These are phyloP conservation scores for Drosophila erecta DNA, from an alignment of 1,140 invertebrate genomes.

Conservation along the genomic window DNA sequence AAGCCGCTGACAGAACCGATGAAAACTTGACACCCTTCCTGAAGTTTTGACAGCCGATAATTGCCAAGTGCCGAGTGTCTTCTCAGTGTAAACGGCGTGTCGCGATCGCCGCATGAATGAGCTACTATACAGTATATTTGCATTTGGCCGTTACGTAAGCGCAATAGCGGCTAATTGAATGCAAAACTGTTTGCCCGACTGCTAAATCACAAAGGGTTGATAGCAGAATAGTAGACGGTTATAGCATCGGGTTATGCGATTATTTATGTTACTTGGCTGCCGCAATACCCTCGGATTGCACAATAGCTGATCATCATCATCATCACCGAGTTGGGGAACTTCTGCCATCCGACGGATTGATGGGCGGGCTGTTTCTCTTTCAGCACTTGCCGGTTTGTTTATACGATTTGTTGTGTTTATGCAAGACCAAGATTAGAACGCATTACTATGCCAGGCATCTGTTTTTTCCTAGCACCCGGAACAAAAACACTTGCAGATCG, in stretches of 20 bases:
- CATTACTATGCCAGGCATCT: conserved; percentile 27
- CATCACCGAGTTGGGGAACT: conserved; percentile 14
- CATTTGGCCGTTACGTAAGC: conserved; percentile 25
- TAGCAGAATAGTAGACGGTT: conserved; percentile 2
- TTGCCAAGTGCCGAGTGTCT: conserved; percentile 20
- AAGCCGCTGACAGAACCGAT: conserved; percentile 41
- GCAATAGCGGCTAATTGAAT: conserved; percentile 27
- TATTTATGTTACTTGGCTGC: conserved; percentile 25
- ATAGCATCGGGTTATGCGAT: conserved; percentile 26
- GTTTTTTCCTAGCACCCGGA: conserved; percentile 20
- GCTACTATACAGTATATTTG: conserved; percentile 36
- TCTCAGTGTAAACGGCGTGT: conserved; percentile 27
- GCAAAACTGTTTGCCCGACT: conserved; percentile 7
- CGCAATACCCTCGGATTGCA: conserved; percentile 8
- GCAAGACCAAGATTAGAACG: conserved; percentile 34
- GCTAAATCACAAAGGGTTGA: conserved; percentile 35
- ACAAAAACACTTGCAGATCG: background rate
- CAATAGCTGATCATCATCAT: conserved; percentile 2
- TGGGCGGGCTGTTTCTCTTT: conserved; percentile 9
- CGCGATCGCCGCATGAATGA: conserved; percentile 36
- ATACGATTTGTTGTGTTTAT: conserved; percentile 35
- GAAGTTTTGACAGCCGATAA: conserved; percentile 36
- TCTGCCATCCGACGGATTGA: conserved; percentile 10
- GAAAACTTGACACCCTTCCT: conserved; percentile 49
- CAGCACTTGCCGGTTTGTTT: conserved; percentile 26